A percentile compares a stretch with the other conserved stretches of the same genome.
Conservation (phyloP, 2,113 vertebrate genomes). For the Collichthys lucidus region DNA sequence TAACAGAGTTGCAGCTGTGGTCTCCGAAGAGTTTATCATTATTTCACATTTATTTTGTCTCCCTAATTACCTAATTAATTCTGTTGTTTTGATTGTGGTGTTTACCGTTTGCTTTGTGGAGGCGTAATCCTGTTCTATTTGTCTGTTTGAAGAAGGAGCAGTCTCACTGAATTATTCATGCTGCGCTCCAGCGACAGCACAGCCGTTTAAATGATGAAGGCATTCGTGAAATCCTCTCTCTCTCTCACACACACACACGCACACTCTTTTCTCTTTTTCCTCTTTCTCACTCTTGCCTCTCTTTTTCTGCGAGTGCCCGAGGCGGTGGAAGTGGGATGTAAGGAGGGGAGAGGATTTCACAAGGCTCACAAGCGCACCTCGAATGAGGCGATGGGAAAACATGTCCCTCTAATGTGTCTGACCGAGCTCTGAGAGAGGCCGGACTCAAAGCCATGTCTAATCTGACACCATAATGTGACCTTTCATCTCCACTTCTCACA, state of each 20-base stretch:
- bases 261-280: conserved; percentile 35
- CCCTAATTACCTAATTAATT: conserved; percentile 88
- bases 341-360: conserved; percentile 76
- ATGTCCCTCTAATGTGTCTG: conserved; percentile 76
- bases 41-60: conserved; percentile 87
- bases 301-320: conserved; percentile 68
- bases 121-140: conserved; percentile 86
- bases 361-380: conserved; percentile 73
- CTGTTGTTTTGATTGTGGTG: conserved; percentile 86
- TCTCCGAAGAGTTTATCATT: conserved; percentile 86
- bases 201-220: conserved; percentile 87
- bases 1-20: conserved; percentile 82
- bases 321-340: conserved; percentile 74
- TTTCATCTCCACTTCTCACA: conserved; percentile 74
- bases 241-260: conserved; percentile 19
- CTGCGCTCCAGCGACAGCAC: conserved; percentile 79
- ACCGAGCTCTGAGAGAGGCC: conserved; percentile 53
- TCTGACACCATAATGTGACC: conserved; percentile 76
- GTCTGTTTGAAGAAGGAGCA: conserved; percentile 88
- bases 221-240: conserved; percentile 80
- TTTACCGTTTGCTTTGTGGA: conserved; percentile 86
- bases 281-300: conserved; percentile 66
- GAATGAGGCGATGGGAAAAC: conserved; percentile 74
- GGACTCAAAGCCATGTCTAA: conserved; percentile 67
- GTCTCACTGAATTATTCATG: conserved; percentile 86